Evolutionary conservation across 2,113 vertebrate species (phyloP), one percentile per base, ranked within the genome.

Genomic region (Spilogale gracilis): DNA sequence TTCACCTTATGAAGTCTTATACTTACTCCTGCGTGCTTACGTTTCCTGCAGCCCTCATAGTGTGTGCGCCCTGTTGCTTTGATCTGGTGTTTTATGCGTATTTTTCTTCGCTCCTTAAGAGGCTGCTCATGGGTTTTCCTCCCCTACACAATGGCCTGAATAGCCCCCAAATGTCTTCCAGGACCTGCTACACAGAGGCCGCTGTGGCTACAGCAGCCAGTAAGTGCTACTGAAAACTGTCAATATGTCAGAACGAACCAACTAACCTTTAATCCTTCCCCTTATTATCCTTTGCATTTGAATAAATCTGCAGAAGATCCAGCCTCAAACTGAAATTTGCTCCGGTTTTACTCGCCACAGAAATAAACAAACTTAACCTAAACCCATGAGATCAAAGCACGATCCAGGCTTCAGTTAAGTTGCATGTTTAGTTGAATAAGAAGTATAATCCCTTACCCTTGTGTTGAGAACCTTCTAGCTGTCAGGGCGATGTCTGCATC

Each of bases 351-450:
- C 78, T 85, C 89, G 71, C 69, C 89, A 89, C 78, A 73, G 79
- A 97, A 98, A 94, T 88, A 96, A 97, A 85, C 76, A 96, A 58
- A 98, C 54, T 91, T 58, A 48, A 89, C 86, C 54, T 58, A 97
- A 94, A 91, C 65, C 85, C 78, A 45, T 93, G 83, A 97, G 94
- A 91, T 95, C 60, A 93, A 97, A 95, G 50, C 73, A 91, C 52
- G 78, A 93, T 65, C 48, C 82, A 86, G 63, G 71, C 63, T 94
- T 94, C 91, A 50, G 58, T 54, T 54, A 60, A 95, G 13, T 54
- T 88, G 58, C 45, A 94, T 60, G 52, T 89, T 92, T 63, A 69
- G 84, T 18, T 91, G 52, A 97, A 56, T 91, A 78, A 96, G 92
- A 90, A 90, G 81, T 32, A 95, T 79, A 95, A 94, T 91, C 88